phyloP scores from a whole-genome alignment of 2,888 invertebrate genomes.

The Melanostoma mellinum region DNA sequence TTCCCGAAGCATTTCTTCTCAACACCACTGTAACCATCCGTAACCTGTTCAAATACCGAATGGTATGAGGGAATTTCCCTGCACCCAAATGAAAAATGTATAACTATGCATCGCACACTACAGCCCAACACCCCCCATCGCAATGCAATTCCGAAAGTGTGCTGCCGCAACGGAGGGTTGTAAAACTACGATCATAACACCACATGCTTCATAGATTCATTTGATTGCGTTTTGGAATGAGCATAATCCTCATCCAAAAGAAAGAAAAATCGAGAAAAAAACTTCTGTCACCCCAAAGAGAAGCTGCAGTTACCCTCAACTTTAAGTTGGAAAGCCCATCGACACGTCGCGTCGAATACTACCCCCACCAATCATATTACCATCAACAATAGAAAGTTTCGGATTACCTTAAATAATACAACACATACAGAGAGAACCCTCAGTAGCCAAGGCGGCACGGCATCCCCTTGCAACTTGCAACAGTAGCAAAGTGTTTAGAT shows the following conservation, averaged over 20 bases:
- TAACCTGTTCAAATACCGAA: conserved; percentile 1
- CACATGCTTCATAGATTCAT: conserved; percentile 72
- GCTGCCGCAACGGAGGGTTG: conserved; percentile 52
- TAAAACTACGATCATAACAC: conserved; percentile 73
- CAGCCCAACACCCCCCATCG: conserved; percentile 17
- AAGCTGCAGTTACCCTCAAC: conserved; percentile 22
- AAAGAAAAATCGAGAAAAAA: conserved; percentile 6
- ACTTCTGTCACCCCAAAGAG: conserved; percentile 3
- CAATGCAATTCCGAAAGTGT: conserved; percentile 64
- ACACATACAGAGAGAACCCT: conserved; percentile 24
- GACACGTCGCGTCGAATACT: background rate
- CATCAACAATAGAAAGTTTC: conserved; percentile 68
- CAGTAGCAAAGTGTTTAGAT: conserved; percentile 31
- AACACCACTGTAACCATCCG: conserved; percentile 27
- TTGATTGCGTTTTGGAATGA: conserved; percentile 69
- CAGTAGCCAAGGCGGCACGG: conserved; percentile 1
- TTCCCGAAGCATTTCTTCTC: background rate
- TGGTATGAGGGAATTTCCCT: conserved; percentile 66
- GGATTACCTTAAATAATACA: conserved; percentile 72
- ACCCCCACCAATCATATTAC: conserved; percentile 38
- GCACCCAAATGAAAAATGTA: conserved; percentile 33
- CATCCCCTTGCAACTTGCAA: conserved; percentile 41
- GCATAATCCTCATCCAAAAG: conserved; percentile 52
- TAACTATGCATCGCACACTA: conserved; percentile 52
- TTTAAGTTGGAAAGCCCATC: conserved; percentile 8